These are phyloP conservation scores for Semicossyphus pulcher DNA, from an alignment of 2,113 vertebrate genomes.

Conservation along the genomic window DNA sequence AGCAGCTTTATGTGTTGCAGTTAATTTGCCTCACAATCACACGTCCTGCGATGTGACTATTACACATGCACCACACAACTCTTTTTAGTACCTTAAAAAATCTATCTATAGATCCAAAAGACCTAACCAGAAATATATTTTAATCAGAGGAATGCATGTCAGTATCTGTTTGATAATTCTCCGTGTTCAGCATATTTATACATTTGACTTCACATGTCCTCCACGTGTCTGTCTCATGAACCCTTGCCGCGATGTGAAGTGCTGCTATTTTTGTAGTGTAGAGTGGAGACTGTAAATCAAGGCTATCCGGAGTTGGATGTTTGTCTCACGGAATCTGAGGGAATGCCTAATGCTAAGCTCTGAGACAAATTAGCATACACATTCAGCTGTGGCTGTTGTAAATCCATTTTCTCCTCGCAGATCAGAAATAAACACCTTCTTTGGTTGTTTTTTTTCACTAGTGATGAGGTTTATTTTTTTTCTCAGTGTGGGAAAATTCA, in stretches of 20 bases:
- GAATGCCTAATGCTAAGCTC: constrained; percentile 23
- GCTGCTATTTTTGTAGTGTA: constrained; percentile 6
- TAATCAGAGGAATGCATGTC: constrained; percentile 21
- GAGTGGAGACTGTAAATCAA: constrained; percentile 7
- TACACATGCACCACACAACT: no score
- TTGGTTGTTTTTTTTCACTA: constrained; percentile 19
- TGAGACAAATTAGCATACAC: constrained; percentile 54
- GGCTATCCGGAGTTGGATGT: constrained; percentile 34
- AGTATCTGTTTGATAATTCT: not conserved
- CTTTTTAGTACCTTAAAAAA: no score
- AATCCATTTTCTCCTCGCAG: constrained; percentile 49
- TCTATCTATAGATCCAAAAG: not conserved
- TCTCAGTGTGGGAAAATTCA: constrained; percentile 3
- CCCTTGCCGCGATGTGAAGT: not conserved
- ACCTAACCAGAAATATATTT: not conserved
- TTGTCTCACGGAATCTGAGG: constrained; percentile 36
- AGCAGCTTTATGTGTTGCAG: no score
- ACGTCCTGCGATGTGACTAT: no score
- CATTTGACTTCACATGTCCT: constrained; percentile 5
- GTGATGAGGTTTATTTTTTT: constrained; percentile 54
- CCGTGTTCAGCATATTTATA: not conserved
- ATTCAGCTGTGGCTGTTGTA: constrained; percentile 41
- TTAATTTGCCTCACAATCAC: no score
- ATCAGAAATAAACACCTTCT: constrained; percentile 62
- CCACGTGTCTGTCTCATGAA: constrained; percentile 3